Conservation (phyloP, 2,888 invertebrate genomes). For the Vannuccia rotundouncinata region DNA sequence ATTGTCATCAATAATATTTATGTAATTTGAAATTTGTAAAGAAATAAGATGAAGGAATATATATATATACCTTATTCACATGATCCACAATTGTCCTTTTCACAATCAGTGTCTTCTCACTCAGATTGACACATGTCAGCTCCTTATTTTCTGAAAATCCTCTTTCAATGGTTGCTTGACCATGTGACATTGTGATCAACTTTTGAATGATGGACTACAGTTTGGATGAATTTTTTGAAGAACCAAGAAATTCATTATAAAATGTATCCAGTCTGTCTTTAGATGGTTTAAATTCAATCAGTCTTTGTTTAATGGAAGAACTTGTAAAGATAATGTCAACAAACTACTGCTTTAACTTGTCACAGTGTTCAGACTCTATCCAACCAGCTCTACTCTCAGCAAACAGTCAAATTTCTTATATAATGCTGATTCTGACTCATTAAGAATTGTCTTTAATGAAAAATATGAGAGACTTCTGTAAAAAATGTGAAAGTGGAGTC, state of each 20-base stretch:
- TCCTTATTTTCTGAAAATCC: background rate
- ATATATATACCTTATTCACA: background rate
- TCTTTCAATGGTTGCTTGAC: background rate
- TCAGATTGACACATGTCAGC: background rate
- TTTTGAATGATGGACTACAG: background rate
- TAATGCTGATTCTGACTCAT: background rate
- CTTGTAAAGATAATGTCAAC: background rate
- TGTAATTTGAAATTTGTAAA: no score
- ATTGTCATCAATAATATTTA: no score
- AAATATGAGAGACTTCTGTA: background rate
- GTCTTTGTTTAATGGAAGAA: background rate
- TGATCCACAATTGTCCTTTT: background rate
- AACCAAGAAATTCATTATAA: background rate
- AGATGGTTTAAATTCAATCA: background rate
- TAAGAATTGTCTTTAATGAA: background rate
- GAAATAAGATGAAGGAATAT: no score
- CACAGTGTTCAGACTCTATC: background rate
- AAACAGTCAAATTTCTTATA: background rate
- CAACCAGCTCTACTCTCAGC: background rate
- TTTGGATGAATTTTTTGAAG: background rate
- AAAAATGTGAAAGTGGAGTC: background rate
- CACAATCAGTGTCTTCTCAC: background rate
- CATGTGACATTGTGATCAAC: background rate
- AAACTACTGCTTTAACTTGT: background rate
- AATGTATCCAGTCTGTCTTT: background rate